Conservation (phyloP, 2,113 vertebrate species). For the Nymphicus hollandicus region DNA sequence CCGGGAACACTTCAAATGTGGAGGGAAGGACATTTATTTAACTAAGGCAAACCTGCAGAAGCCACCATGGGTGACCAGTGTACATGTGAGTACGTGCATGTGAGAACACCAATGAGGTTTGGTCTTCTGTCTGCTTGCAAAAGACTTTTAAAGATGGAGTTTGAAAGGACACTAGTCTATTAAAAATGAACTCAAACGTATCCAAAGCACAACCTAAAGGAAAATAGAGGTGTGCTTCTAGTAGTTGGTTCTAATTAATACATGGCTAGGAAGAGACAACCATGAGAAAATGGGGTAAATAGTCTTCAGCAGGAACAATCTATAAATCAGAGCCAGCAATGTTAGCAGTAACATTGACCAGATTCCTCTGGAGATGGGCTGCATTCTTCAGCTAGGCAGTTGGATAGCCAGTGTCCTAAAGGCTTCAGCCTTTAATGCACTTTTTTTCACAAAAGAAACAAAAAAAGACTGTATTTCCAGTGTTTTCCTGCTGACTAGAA, state of each 20-base stretch:
- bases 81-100: rapidly evolving
- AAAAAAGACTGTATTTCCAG: background rate
- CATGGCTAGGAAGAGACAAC: background rate
- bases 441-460: background rate
- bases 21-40: slow-evolving; percentile 43
- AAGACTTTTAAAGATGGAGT: background rate
- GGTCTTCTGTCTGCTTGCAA: background rate
- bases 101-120: background rate
- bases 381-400: background rate
- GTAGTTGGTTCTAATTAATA: slow-evolving; percentile 22
- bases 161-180: background rate
- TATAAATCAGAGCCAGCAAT: background rate
- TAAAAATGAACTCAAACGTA: background rate
- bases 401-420: background rate
- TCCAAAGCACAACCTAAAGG: background rate
- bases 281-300: slow-evolving; percentile 16
- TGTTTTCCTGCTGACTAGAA: background rate
- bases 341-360: background rate
- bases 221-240: background rate
- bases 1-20: background rate
- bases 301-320: background rate
- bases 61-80: background rate
- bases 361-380: background rate
- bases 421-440: background rate
- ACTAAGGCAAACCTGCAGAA: background rate